Conservation (phyloP, 2,888 invertebrate genomes). For the Azorinus chamasolen region DNA sequence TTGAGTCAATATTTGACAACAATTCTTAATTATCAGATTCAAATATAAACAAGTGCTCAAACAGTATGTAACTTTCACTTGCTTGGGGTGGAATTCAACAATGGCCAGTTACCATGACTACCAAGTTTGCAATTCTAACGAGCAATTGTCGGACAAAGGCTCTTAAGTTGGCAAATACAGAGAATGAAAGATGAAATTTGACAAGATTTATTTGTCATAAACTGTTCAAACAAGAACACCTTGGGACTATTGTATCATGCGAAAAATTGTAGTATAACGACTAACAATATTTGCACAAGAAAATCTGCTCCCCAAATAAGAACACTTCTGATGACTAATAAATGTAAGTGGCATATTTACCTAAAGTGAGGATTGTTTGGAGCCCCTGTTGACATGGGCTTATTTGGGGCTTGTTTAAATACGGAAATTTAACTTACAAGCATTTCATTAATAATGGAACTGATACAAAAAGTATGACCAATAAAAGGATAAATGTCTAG, state of each 20-base stretch:
- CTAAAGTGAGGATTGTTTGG: too few relatives aligned
- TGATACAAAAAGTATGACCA: too few relatives aligned
- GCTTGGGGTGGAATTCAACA: conserved; percentile 4
- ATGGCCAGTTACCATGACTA: not conserved
- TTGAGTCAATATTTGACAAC: conserved; percentile 11
- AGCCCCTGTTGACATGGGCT: too few relatives aligned
- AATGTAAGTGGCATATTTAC: conserved; percentile 7
- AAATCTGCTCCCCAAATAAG: conserved; percentile 31
- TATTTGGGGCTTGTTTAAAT: too few relatives aligned
- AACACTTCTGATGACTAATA: not conserved
- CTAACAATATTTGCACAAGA: conserved; percentile 18
- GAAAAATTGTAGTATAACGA: too few relatives aligned
- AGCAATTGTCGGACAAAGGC: conserved; percentile 5
- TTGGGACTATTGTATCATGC: conserved; percentile 9
- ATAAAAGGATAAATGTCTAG: too few relatives aligned
- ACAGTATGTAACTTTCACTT: too few relatives aligned
- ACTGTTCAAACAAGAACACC: conserved; percentile 23
- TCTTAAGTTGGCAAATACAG: conserved; percentile 20
- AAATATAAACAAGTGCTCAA: too few relatives aligned
- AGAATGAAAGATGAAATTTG: conserved; percentile 25
- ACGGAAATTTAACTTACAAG: too few relatives aligned
- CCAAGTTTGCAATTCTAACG: conserved; percentile 1
- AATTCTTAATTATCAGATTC: too few relatives aligned
- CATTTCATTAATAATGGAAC: too few relatives aligned
- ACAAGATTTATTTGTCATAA: too few relatives aligned